Evolutionary conservation across 2,888 invertebrate species (phyloP), one percentile per base, ranked within the genome.

Genomic region (Scaeva pyrastri): DNA sequence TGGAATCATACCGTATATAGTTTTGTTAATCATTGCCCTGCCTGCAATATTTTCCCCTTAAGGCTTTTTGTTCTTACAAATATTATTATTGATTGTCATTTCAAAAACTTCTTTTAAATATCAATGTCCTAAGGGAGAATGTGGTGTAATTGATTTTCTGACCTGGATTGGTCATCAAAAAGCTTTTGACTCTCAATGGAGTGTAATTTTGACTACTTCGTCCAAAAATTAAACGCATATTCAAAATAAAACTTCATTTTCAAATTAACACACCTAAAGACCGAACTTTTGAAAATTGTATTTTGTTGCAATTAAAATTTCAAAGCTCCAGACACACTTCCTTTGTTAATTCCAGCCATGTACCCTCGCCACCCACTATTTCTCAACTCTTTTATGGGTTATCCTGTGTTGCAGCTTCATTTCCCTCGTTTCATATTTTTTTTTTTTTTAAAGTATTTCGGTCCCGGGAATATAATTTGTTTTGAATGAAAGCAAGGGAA

Each of bases 251-350:
- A 60, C 39, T 60, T 60, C 39, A 21, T 41, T 39, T 60, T 39
- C 14, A 41, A 60, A 39, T 21, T 41, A 60, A 60, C 39, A 60
- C 39, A 60, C 39, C 60, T 39, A 21, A 31, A 21, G 19, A 60
- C 12, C 39, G 21, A 31, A 56, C 31, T 56, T 56, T n/a, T 16
- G 7, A 16, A 16, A 41, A 39, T 21, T 14, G 19, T 21, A 60
- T 60, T 60, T 60, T 60, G 39, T 60, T 60, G 39, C 60, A 60
- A 60, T 60, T 60, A 60, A 58, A 60, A 60, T 41, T 39, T 60
- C 19, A 39, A 36, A 58, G 19, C 58, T 58, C 58, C 58, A 60
- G 60, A 39, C 60, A 60, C 12, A n/a, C 39, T 60, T 39, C n/a
- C 39, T 39, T 60, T 60, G 60, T 60, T 41, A 19, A 60, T 39